Evolutionary conservation across 1,140 invertebrate genomes (phyloP), one percentile per base, ranked within the genome.

Genomic region (Saccostrea cuccullata): DNA sequence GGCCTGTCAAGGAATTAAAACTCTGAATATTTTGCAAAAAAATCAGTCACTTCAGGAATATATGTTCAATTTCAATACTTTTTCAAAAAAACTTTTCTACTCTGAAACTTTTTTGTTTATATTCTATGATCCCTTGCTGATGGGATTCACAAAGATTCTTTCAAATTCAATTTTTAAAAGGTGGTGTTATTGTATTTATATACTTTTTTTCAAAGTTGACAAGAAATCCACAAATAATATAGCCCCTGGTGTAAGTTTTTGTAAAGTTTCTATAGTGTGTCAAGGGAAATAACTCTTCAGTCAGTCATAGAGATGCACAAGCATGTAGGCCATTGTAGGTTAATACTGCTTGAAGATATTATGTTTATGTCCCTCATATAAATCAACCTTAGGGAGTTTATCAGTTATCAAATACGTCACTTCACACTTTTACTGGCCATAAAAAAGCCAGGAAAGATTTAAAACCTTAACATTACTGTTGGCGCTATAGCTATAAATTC

Each of bases 1-100:
- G 23, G 92, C 88, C 94, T 94, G 85, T 30, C 87, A 89, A 55
- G 2, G 47, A 40, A 55, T 6, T 30, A 11, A 82, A 47, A 82
- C 77, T 30, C 26, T 47, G 1, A 4, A 70, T n/a, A 70, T 20
- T 47, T 70, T 70, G 6, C 20, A 70, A 20, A 20, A 70, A 70
- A 47, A 47, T 47, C 47, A n/a, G n/a, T n/a, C n/a, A n/a, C n/a
- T n/a, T n/a, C n/a, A n/a, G n/a, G n/a, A n/a, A n/a, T n/a, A n/a
- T n/a, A n/a, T n/a, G n/a, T n/a, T n/a, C n/a, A n/a, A n/a, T n/a
- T n/a, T n/a, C n/a, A n/a, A n/a, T n/a, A n/a, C n/a, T n/a, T n/a
- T n/a, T n/a, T n/a, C n/a, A n/a, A n/a, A n/a, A n/a, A n/a, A n/a
- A n/a, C n/a, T n/a, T n/a, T n/a, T n/a, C n/a, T n/a, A n/a, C n/a